A percentile compares a stretch with the other conserved stretches of the same genome.
Conservation (phyloP, 1,140 invertebrate species). For the Formica exsecta region DNA sequence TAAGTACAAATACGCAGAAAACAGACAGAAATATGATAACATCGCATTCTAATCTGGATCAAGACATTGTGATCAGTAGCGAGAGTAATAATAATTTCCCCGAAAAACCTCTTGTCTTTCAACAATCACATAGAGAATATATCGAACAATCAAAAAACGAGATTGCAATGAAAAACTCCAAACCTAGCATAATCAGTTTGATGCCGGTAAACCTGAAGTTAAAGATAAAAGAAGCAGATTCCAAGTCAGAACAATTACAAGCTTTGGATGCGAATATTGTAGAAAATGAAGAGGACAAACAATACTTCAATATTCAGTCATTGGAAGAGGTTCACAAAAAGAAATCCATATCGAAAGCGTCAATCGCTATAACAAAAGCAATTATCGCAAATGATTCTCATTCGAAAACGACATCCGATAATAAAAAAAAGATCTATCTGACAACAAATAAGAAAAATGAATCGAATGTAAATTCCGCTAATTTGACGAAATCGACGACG, state of each 20-base stretch:
- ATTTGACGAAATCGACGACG: no score
- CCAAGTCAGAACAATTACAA: neutral
- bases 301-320: neutral
- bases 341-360: neutral
- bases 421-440: neutral
- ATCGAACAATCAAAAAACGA: neutral
- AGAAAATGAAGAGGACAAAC: neutral
- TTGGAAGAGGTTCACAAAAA: neutral
- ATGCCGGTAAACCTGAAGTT: constrained; percentile 28
- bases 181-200: constrained; percentile 47
- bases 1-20: neutral
- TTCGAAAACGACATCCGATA: neutral
- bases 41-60: neutral
- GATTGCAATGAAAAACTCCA: neutral
- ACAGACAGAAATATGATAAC: neutral
- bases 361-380: neutral
- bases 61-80: neutral
- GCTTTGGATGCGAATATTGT: neutral
- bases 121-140: neutral
- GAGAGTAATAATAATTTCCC: neutral
- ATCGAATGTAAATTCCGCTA: neutral
- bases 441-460: neutral
- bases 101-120: neutral
- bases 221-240: neutral
- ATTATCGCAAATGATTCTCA: no score